Conservation (phyloP, 2,797 vertebrate species). For the Myiothlypis chrysogaster region DNA sequence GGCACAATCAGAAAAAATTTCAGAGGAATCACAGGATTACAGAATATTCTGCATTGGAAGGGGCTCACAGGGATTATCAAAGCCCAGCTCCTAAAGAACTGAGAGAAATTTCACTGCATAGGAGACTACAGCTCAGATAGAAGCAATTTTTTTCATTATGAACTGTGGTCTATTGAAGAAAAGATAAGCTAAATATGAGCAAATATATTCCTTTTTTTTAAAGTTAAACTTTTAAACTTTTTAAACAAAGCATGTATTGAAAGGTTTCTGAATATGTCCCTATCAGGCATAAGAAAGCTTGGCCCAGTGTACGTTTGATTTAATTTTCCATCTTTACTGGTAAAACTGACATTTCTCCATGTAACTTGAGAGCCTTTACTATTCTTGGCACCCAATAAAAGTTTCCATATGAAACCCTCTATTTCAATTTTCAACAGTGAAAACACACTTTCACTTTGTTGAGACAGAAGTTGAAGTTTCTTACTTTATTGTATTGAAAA, state of each 20-base stretch:
- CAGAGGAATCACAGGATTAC: neutral
- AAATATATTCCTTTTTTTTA: neutral
- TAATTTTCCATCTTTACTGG: constrained; percentile 42
- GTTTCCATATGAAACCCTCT: constrained; percentile 21
- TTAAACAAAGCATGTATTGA: constrained; percentile 44
- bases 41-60: neutral
- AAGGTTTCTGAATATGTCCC: neutral
- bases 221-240: constrained; percentile 25
- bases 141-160: neutral
- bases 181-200: neutral
- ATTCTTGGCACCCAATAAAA: constrained; percentile 40
- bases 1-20: neutral
- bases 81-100: neutral
- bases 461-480: neutral
- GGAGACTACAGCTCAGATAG: neutral
- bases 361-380: constrained; percentile 52
- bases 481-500: constrained; percentile 20
- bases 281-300: constrained; percentile 29
- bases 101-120: neutral
- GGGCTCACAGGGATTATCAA: neutral
- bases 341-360: constrained; percentile 36
- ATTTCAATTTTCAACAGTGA: constrained; percentile 41
- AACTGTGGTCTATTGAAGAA: neutral
- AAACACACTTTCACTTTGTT: constrained; percentile 25
- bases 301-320: neutral